Evolutionary conservation across 2,113 vertebrate genomes (phyloP), one percentile per base, ranked within the genome.

Genomic region (Athene noctua): DNA sequence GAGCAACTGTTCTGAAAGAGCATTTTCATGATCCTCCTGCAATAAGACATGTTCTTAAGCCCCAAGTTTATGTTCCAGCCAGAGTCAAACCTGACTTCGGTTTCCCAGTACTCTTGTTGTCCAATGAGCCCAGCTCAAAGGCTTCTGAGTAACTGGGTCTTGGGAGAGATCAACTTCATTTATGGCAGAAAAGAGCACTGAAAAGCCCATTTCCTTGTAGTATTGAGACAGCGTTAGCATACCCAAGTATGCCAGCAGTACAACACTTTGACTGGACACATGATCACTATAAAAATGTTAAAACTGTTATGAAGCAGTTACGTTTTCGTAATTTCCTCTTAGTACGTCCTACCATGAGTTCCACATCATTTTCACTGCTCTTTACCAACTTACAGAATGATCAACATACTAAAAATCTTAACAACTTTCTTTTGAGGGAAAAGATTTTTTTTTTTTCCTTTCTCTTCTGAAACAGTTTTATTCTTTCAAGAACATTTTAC

Each of bases 401-500:
- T n/a, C 20, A 75, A 70, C 4, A 13, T 40, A 55, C 42, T 68
- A 29, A 70, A 94, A 91, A 72, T 59, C 3, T 4, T 66, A 30
- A 44, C 38, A 13, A 42, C 23, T 70, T 91, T 75, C 4, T 86
- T 92, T 85, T 4, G 15, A 85, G 14, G 23, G 57, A 29, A 67
- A 65, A 46, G 5, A 52, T 1, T 13, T 52, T 61, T 46, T 57
- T 89, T 87, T 92, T 67, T 62, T 73, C 21, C 12, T 80, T 78
- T 80, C 21, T 58, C 23, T 40, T 90, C 71, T 89, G 57, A 29
- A 66, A 63, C 5, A 52, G 26, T 62, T 47, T 61, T 85, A 84
- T n/a, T 89, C 49, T 88, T 87, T 70, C n/a, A 58, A 62, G 19
- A 72, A 23, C 72, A 62, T 57, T 82, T 94, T 94, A 98, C 99